phyloP scores from a whole-genome alignment of 2,113 vertebrate genomes.

The Heterochromis multidens region DNA sequence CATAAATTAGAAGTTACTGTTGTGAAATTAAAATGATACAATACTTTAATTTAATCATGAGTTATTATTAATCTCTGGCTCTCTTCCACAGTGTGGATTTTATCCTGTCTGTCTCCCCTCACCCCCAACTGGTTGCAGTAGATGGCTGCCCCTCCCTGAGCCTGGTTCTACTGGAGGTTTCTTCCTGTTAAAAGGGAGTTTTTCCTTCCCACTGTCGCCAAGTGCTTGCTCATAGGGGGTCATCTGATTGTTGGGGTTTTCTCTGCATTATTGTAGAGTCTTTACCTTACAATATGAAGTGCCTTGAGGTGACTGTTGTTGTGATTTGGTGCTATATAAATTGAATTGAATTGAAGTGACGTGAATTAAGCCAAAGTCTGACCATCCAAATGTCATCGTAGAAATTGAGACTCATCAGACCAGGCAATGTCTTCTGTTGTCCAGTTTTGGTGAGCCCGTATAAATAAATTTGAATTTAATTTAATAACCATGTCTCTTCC shows the following conservation, averaged over 20 bases:
- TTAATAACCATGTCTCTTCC: too few species aligned
- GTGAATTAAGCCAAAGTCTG: too few species aligned
- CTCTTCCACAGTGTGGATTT: neutral
- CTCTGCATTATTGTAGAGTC: neutral
- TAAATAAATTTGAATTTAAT: too few species aligned
- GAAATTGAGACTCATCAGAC: too few species aligned
- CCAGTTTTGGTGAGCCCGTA: too few species aligned
- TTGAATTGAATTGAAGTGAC: too few species aligned
- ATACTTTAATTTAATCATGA: neutral
- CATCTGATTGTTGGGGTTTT: neutral
- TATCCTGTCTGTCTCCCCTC: neutral
- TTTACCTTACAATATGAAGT: neutral
- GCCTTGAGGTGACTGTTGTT: neutral
- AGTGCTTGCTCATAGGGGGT: neutral
- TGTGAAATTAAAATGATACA: neutral
- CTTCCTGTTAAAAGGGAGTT: accelerated
- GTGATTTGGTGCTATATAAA: neutral
- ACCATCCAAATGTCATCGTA: too few species aligned
- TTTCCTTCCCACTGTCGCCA: neutral
- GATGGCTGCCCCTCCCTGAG: neutral
- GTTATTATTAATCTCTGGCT: neutral
- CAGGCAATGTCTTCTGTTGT: too few species aligned
- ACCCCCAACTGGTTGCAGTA: neutral
- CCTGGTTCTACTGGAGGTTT: neutral
- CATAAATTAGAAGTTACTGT: neutral